phyloP scores from a whole-genome alignment of 2,797 vertebrate genomes.

The Poeciliopsis turneri region DNA sequence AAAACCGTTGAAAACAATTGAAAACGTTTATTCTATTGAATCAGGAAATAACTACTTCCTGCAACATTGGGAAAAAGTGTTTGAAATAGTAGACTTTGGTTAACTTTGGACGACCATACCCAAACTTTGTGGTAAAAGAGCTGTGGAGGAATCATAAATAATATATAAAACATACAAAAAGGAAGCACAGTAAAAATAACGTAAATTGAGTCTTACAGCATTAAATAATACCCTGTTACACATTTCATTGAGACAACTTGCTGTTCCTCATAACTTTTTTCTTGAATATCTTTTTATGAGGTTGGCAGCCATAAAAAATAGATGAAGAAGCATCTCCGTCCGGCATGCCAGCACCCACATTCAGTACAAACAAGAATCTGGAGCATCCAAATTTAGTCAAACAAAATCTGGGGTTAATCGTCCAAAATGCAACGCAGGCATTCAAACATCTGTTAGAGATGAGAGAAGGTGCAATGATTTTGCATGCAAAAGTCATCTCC shows the following conservation, averaged over 20 bases:
- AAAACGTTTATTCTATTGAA: background rate
- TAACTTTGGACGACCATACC: background rate
- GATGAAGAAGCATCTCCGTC: slow-evolving; percentile 54
- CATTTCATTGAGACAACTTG: background rate
- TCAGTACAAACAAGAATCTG: slow-evolving; percentile 63
- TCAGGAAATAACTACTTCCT: background rate
- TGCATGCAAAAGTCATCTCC: slow-evolving; percentile 50
- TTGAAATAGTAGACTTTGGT: background rate
- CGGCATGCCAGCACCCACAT: slow-evolving; percentile 43
- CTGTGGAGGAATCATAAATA: background rate
- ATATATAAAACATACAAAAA: background rate
- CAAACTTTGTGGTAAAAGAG: background rate
- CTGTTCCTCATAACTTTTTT: background rate
- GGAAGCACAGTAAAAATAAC: slow-evolving; percentile 11
- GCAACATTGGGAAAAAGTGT: background rate
- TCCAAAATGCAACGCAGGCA: slow-evolving; percentile 62
- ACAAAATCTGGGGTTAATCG: slow-evolving; percentile 75
- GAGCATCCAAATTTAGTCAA: slow-evolving; percentile 78
- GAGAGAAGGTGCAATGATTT: slow-evolving; percentile 33
- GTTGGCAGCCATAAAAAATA: slow-evolving; percentile 56
- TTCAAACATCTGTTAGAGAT: slow-evolving; percentile 64
- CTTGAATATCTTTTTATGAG: slow-evolving; percentile 25
- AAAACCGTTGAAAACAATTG: background rate
- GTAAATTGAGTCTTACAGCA: background rate
- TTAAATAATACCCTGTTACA: slow-evolving; percentile 23